Evolutionary conservation across 1,140 invertebrate genomes (phyloP).

Genomic region (Anoplophora glabripennis): DNA sequence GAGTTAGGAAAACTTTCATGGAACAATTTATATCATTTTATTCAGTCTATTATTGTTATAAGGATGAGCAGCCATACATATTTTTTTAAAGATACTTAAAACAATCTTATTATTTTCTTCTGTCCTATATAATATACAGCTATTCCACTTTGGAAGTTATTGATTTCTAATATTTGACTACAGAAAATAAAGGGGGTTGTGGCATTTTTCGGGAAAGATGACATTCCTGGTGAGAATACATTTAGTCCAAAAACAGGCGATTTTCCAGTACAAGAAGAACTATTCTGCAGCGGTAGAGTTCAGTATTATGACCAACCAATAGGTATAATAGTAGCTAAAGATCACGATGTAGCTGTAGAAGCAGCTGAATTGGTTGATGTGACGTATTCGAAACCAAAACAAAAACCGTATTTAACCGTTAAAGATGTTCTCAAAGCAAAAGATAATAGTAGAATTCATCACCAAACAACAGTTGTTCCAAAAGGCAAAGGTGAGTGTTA

Average conservation of each 20-base stretch:
- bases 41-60: too few species aligned
- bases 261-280: conserved; percentile 50
- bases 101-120: too few species aligned
- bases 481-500: conserved; percentile 32
- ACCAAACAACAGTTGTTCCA: conserved; percentile 26
- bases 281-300: conserved; percentile 46
- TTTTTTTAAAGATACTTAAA: too few species aligned
- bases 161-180: too few species aligned
- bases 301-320: conserved; percentile 69
- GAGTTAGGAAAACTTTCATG: too few species aligned
- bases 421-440: conserved; percentile 52
- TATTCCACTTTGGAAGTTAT: too few species aligned
- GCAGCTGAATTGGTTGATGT: conserved; percentile 66
- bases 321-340: conserved; percentile 66
- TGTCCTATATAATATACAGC: too few species aligned
- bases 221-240: conserved; percentile 71
- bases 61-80: too few species aligned
- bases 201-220: conserved; percentile 67
- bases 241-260: conserved; percentile 48
- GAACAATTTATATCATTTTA: too few species aligned
- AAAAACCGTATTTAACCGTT: conserved; percentile 56
- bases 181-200: conserved; percentile 67
- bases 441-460: conserved; percentile 24
- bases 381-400: conserved; percentile 53
- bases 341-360: conserved; percentile 57